Percentiles rank a stretch among this genome's conserved stretches.
Conservation (phyloP, 2,113 vertebrate species). For the Athene noctua region DNA sequence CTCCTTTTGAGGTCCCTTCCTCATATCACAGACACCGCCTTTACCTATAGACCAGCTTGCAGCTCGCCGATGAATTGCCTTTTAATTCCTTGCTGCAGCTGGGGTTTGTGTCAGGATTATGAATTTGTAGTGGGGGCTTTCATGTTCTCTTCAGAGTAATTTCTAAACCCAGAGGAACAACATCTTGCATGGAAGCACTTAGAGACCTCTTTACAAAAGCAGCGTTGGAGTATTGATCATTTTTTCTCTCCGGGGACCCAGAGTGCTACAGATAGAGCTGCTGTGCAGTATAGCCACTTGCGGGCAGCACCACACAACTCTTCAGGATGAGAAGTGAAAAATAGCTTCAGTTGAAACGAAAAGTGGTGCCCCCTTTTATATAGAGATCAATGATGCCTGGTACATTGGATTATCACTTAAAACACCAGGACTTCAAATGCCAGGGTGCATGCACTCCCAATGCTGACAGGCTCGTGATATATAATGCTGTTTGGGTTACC, state of each 20-base stretch:
- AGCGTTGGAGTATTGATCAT: conserved; percentile 31
- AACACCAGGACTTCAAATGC: conserved; percentile 45
- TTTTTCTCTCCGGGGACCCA: background rate
- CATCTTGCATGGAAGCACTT: conserved; percentile 30
- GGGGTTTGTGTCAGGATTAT: conserved; percentile 41
- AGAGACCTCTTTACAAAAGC: conserved; percentile 41
- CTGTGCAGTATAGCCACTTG: conserved; percentile 54
- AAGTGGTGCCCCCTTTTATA: conserved; percentile 55
- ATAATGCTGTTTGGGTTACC: conserved; percentile 62
- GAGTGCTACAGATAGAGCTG: background rate
- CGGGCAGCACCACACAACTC: conserved; percentile 63
- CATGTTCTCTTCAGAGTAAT: conserved; percentile 39
- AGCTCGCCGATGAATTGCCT: background rate
- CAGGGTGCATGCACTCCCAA: conserved; percentile 36
- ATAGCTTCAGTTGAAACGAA: conserved; percentile 41
- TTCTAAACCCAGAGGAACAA: conserved; percentile 35
- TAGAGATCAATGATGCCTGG: conserved; percentile 46
- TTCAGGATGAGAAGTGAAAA: conserved; percentile 53
- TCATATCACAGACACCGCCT: background rate
- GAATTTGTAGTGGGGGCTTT: conserved; percentile 28
- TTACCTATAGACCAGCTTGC: background rate
- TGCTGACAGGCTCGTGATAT: conserved; percentile 24
- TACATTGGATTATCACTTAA: conserved; percentile 60
- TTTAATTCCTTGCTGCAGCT: conserved; percentile 35
- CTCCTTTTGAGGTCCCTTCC: background rate